Percentiles rank a stretch among this genome's conserved stretches.
phyloP scores from a whole-genome alignment of 2,113 vertebrate species.

The Sminthopsis crassicaudata region DNA sequence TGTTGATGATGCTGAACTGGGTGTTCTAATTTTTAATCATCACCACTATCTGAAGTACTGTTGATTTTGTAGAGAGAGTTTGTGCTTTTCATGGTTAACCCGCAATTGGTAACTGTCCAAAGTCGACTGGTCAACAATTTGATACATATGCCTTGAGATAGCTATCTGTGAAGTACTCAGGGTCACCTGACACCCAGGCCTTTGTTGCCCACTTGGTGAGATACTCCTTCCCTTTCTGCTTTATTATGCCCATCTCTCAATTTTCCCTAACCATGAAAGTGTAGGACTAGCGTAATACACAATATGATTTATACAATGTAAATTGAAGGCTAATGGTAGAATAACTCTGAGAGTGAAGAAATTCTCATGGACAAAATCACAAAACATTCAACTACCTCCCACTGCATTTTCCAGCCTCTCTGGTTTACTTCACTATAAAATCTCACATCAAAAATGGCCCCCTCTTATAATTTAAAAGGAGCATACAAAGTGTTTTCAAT shows the following conservation, averaged over 20 bases:
- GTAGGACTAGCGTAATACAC: not conserved
- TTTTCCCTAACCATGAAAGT: not conserved
- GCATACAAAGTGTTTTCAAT: slow-evolving; percentile 70
- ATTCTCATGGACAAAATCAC: not conserved
- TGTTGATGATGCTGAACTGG: not conserved
- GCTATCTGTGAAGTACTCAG: not conserved
- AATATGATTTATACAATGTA: not conserved
- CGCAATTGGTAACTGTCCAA: not conserved
- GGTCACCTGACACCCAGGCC: not conserved
- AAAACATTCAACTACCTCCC: not conserved
- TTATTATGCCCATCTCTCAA: not conserved
- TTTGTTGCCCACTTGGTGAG: not conserved
- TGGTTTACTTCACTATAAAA: not conserved
- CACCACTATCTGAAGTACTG: not conserved
- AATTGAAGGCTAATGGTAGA: not conserved
- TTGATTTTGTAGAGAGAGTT: not conserved
- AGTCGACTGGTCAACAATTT: not conserved
- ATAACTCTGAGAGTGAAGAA: not conserved
- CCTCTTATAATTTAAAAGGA: slow-evolving; percentile 69
- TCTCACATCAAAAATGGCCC: not conserved
- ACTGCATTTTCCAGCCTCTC: not conserved
- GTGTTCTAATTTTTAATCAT: not conserved
- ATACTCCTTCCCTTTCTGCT: not conserved
- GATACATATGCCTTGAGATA: not conserved
- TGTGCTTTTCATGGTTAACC: not conserved